Evolutionary conservation across 2,797 vertebrate species (phyloP), one percentile per base, ranked within the genome.

Genomic region (Heliangelus exortis): DNA sequence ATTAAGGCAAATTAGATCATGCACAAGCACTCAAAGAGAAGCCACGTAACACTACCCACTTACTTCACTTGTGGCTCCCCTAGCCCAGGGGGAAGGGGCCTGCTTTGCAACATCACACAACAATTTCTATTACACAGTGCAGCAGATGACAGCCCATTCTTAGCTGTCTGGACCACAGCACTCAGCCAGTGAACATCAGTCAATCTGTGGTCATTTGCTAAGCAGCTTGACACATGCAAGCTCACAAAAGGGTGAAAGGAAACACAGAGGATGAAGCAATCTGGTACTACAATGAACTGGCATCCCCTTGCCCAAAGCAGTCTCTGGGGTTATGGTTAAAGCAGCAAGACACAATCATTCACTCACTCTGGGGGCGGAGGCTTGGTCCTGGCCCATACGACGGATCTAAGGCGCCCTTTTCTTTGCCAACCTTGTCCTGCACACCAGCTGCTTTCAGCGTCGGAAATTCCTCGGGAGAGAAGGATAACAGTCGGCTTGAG

Each of bases 381-480:
- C 98, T 99, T 99, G 98, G 98, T 99, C 98, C 98, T 95, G 98
- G 98, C 98, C 98, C 98, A 99, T 99, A 99, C 98, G 99, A 99
- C 98, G 98, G 99, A 99, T 99, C 99, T 99, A 99, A 99, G 99
- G 94, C 99, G 99, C 98, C 99, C 99, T 98, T 99, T 99, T 99
- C 99, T 99, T 98, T 99, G 99, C 99, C 99, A 99, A 87, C 99
- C 98, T 98, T 99, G 99, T 99, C 99, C 99, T 99, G 99, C 99
- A 99, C 99, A 97, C 99, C 99, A 98, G 99, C 99, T 98, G 99
- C 99, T 98, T 99, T 99, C 98, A 99, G 98, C 97, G 99, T 99
- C 98, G 99, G 99, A 99, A 99, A 99, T 99, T 99, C 99, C 99
- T 99, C 99, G 99, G 99, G 99, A 99, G 99, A 99, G 99, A 99